These are phyloP conservation scores for Anoplopoma fimbria DNA, from an alignment of 2,113 vertebrate genomes.

Conservation along the genomic window DNA sequence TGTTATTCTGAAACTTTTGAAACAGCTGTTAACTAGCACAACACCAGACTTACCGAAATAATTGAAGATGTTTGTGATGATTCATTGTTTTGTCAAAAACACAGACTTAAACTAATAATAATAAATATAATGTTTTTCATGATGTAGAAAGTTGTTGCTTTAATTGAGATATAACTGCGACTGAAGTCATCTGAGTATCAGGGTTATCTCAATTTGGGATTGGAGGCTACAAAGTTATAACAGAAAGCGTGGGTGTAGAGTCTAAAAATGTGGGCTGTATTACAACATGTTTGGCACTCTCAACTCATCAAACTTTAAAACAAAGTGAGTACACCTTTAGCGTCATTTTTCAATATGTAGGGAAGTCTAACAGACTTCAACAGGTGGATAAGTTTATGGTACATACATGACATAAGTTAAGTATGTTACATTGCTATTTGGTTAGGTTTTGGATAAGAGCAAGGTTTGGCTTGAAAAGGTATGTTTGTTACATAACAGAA, in stretches of 20 bases:
- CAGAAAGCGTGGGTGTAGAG: not conserved
- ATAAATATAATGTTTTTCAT: not conserved
- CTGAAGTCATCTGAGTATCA: not conserved
- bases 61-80: not conserved
- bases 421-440: not conserved
- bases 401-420: too few species aligned
- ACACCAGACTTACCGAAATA: not conserved
- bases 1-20: not conserved
- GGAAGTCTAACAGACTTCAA: too few species aligned
- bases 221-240: not conserved
- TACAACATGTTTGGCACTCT: not conserved
- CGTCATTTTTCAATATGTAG: too few species aligned
- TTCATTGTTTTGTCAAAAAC: too few species aligned
- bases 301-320: not conserved
- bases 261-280: too few species aligned
- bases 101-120: not conserved
- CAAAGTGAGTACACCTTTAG: too few species aligned
- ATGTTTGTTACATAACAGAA: too few species aligned
- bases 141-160: not conserved
- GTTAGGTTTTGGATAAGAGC: not conserved
- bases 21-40: not conserved
- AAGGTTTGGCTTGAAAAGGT: not conserved
- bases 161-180: not conserved
- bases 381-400: too few species aligned
- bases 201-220: not conserved